Base-by-base conservation (phyloP, 2,888 invertebrate genomes). In the Rotaria socialis region DNA sequence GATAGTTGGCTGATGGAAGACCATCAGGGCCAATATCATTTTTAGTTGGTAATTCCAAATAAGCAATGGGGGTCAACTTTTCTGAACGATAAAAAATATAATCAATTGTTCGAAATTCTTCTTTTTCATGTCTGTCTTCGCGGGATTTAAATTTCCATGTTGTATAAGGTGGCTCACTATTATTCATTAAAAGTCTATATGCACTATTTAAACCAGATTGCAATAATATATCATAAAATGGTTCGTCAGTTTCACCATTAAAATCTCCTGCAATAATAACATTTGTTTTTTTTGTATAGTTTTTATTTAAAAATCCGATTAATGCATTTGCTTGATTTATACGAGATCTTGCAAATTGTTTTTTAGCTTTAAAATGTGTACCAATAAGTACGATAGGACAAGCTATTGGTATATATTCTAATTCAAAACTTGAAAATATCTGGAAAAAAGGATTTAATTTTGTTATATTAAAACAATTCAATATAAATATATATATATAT, bases 81-180 rank as follows among this genome's bases (percentile, higher is more conserved):
- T 93, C 91, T 87, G 92, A 92, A 7, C 93, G 92, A 90, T 93
- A 94, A 90, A 94, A 94, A 16, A 94, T 92, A 90, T 94, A 94
- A 90, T 94, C 94, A 87, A 94, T 93, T 14, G 94, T 94, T 89
- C 94, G 94, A 88, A 94, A 93, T 85, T 93, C 92, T 90, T 94
- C 94, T 1, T 94, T 94, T 88, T 94, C 94, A 35, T 27, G 0
- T 88, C 93, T 94, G 2, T 35, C 27, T 22, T 80, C 90, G 16
- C 88, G 94, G 87, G 94, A 94, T 0, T 94, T 92, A 55, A 92
- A 91, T 90, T 94, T 95, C 94, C 94, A 94, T 0, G 94, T 94
- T 0, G 94, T 95, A 90, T 94, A 95, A 0, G 93, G 92, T 0
- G 94, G 94, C 89, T 95, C 94, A 35, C 35, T 16, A 67, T 41